Conservation (phyloP, 1,140 invertebrate species). For the Coelopa frigida region DNA sequence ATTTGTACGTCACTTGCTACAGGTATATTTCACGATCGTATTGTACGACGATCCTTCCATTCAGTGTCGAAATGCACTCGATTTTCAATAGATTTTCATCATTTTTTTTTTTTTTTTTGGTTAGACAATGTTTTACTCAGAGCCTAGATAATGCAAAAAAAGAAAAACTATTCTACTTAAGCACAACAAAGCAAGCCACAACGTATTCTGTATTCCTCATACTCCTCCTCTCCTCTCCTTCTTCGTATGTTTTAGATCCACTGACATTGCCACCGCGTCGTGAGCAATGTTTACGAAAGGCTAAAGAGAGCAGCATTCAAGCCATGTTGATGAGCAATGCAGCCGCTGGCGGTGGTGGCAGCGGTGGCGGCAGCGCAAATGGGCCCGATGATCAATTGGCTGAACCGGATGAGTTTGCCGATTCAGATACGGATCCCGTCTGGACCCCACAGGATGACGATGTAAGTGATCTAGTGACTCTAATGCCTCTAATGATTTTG, state of each 20-base stretch:
- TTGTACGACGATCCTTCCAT: too few species aligned
- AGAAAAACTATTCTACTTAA: constrained; percentile 3
- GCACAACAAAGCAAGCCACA: not conserved
- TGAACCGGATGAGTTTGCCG: constrained; percentile 49
- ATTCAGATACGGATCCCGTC: constrained; percentile 64
- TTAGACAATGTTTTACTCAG: constrained; percentile 2
- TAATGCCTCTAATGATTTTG: too few species aligned
- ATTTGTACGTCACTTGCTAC: not conserved
- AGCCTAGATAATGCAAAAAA: constrained; percentile 6
- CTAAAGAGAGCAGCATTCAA: constrained; percentile 50
- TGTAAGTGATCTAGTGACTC: constrained; percentile 39
- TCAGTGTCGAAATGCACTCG: too few species aligned
- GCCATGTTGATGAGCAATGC: constrained; percentile 23
- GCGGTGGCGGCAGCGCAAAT: constrained; percentile 6
- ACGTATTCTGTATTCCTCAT: not conserved
- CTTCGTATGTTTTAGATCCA: constrained; percentile 39
- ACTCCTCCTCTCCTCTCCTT: not conserved
- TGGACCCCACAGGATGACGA: constrained; percentile 60
- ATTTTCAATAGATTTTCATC: not conserved
- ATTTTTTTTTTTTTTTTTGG: constrained; percentile 3
- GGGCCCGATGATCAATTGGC: constrained; percentile 32
- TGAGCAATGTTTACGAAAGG: constrained; percentile 57
- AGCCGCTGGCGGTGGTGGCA: constrained; percentile 3
- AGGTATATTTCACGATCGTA: too few species aligned
- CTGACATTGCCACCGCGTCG: constrained; percentile 51